These are phyloP conservation scores for Hydropsyche tenuis DNA, from an alignment of 1,140 invertebrate genomes.

Conservation along the genomic window DNA sequence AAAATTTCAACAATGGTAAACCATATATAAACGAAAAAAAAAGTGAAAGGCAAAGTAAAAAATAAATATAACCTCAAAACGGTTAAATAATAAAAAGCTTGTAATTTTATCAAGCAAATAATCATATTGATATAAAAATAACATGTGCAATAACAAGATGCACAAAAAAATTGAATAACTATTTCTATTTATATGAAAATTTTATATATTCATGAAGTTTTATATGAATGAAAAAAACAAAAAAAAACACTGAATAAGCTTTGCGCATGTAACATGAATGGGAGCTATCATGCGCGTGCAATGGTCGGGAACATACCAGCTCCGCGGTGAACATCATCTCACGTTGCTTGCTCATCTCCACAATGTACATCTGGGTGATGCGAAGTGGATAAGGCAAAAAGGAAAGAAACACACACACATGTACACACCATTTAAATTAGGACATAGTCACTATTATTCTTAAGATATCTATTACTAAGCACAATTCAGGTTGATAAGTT, in stretches of 20 bases:
- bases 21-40: too few relatives aligned
- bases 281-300: constrained; percentile 24
- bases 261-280: constrained; percentile 25
- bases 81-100: too few relatives aligned
- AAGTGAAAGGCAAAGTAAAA: too few relatives aligned
- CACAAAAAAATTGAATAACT: too few relatives aligned
- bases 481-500: too few relatives aligned
- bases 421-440: constrained; percentile 47
- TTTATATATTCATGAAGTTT: too few relatives aligned
- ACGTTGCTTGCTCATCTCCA: constrained; percentile 87
- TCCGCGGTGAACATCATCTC: constrained; percentile 85
- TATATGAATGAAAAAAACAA: neutral
- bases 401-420: constrained; percentile 43
- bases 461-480: too few relatives aligned
- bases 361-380: constrained; percentile 77
- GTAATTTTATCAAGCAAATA: too few relatives aligned
- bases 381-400: constrained; percentile 29
- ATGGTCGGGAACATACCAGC: constrained; percentile 69
- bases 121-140: too few relatives aligned
- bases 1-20: neutral
- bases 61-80: neutral
- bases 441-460: too few relatives aligned
- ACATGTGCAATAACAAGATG: too few relatives aligned
- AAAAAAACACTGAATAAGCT: constrained; percentile 7
- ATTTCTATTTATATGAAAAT: too few relatives aligned